Conservation (phyloP, 2,113 vertebrate species). For the Anarhynchus alexandrinus region DNA sequence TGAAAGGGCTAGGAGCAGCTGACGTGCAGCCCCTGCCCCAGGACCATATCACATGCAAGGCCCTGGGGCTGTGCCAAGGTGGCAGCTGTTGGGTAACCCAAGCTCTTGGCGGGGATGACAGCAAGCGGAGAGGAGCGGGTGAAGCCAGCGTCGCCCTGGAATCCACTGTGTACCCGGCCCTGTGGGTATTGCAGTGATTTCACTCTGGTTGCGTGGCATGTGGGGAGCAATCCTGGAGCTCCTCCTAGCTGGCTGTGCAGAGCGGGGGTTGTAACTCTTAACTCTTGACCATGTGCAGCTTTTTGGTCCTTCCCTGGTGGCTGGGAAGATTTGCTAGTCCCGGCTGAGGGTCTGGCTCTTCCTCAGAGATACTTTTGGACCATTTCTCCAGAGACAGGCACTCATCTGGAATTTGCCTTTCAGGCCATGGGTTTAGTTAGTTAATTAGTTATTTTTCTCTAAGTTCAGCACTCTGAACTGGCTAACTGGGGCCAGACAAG, state of each 20-base stretch:
- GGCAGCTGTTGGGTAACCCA: not conserved
- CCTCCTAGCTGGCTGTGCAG: not conserved
- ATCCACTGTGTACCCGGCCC: not conserved
- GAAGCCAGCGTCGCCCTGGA: not conserved
- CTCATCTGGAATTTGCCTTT: not conserved
- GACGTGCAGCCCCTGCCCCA: not conserved
- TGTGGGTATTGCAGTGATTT: not conserved
- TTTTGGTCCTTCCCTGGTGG: not conserved
- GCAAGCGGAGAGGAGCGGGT: not conserved
- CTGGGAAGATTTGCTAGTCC: not conserved
- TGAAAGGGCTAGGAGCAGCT: not conserved
- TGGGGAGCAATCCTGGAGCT: not conserved
- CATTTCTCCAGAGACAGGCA: not conserved
- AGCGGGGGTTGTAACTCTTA: not conserved
- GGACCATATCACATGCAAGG: rapidly evolving
- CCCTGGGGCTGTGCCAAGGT: not conserved
- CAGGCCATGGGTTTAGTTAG: not conserved
- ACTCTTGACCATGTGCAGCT: not conserved
- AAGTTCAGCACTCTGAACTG: not conserved
- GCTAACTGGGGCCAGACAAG: not conserved
- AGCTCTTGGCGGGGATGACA: not conserved
- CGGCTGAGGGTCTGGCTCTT: not conserved
- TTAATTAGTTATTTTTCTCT: not conserved
- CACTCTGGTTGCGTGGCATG: not conserved
- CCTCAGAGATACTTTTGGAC: not conserved